Evolutionary conservation across 2,113 vertebrate species (phyloP).

Genomic region (Phrynocephalus versicolor): DNA sequence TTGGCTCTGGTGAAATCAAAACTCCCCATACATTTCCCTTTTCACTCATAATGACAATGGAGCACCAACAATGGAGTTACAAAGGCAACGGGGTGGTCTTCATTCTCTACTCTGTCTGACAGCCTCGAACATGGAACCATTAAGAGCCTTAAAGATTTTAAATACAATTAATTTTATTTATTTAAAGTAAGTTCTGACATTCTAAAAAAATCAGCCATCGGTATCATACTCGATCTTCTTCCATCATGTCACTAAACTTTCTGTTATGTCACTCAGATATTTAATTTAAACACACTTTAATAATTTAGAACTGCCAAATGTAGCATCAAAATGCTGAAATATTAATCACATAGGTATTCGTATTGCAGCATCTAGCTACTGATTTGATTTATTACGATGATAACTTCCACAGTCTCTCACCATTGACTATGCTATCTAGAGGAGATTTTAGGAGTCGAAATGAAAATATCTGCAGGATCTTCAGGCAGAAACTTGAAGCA

Average conservation of each 20-base stretch:
- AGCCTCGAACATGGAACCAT: no score
- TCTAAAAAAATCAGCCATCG: no score
- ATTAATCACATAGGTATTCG: neutral
- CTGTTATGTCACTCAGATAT: neutral
- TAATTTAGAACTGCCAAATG: neutral
- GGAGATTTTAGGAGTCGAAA: no score
- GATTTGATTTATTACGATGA: neutral
- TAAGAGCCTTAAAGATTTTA: no score
- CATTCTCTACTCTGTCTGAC: no score
- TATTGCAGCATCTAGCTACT: neutral
- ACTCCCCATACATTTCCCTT: neutral
- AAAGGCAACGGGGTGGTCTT: no score
- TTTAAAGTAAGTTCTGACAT: no score
- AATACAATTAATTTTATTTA: no score
- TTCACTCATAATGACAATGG: neutral
- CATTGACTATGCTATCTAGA: neutral
- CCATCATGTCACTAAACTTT: neutral
- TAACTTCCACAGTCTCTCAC: neutral
- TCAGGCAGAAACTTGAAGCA: neutral
- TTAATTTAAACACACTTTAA: neutral
- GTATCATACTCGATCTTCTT: neutral
- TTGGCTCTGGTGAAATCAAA: no score
- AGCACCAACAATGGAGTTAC: neutral
- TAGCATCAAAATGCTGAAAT: neutral
- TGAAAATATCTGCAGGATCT: no score